Evolutionary conservation across 2,797 vertebrate species (phyloP), one percentile per base, ranked within the genome.

Genomic region (Darevskia mixta): DNA sequence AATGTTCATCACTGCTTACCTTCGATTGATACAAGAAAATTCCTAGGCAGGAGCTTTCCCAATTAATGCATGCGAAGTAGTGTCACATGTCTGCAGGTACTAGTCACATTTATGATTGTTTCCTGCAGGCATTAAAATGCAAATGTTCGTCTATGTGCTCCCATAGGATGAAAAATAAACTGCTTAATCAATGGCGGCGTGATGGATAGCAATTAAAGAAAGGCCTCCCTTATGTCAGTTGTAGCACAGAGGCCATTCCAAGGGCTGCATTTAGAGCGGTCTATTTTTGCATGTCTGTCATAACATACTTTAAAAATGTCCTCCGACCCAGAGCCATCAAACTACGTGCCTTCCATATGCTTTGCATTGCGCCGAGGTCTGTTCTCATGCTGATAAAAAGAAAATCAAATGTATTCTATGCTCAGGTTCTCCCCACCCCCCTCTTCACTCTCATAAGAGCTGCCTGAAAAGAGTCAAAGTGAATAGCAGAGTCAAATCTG

Each of bases 21-120:
- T 79, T 73, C 79, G 90, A 93, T 86, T 92, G 88, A 88, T 94
- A 86, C 78, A 88, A 90, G 83, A 89, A 90, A 84, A 45, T 81
- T 69, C 85, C 8, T 29, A 61, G 49, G 90, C 73, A 84, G 88
- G 84, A 89, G 76, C 66, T 81, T 86, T 90, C 35, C 20, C 20
- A 88, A 88, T 90, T 79, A 87, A 81, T 29, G 18, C 76, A 64
- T 8, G 83, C 32, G 90, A 88, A 77, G n/a, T 58, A 83, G 8
- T 2, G 11, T 73, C 0, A 82, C 1, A 5, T 79, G 83, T 94
- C 82, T 75, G 58, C 32, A 80, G 8, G 69, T 81, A 82, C 64
- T 27, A 75, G 38, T 89, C 81, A 86, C 89, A 86, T 20, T 25
- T 6, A 25, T 41, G 45, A 43, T 64, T 90, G n/a, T 86, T 69